Base-by-base conservation (phyloP, 2,113 vertebrate genomes). In the Nematolebias whitei region DNA sequence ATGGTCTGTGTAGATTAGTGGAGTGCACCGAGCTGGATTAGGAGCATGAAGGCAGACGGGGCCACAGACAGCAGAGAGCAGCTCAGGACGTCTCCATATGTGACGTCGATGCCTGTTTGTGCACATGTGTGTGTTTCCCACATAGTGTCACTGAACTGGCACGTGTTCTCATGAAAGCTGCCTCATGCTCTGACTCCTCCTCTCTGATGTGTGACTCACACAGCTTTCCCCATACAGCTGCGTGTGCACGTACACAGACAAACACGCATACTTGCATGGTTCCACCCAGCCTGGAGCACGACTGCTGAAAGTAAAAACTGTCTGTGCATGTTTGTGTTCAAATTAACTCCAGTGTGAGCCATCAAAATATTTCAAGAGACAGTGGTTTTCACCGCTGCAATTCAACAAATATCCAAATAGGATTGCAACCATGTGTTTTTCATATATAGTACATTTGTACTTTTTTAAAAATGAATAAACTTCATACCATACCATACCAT, bases 181-280 rank as follows among this genome's bases (percentile, higher is more conserved):
- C 86, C 83, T 88, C 87, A 87, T 87, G 86, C 84, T 56, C 58
- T 26, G n/a, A 61, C 61, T 77, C 84, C 84, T 66, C 76, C 84
- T 62, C 55, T 29, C 44, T 62, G 54, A 51, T 60, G 24, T 41
- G 60, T 84, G 74, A 84, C 69, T 87, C 83, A 86, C 55, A 0
- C 60, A 65, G 59, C 43, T 13, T 38, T 74, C 29, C 40, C 40
- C 24, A 70, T 23, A 29, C 38, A 64, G 20, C 44, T 14, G 26
- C 12, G 0, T 58, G 1, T 24, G 52, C 16, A 32, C 22, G 10
- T 10, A 16, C 7, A 48, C 19, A 32, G n/a, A 26, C 61, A 12
- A 23, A 55, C 19, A 47, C 19, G 4, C 50, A 18, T 10, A 5
- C 24, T 63, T 26, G n/a, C 14, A 12, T 12, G 0, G 14, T 65